Evolutionary conservation across 2,113 vertebrate genomes (phyloP).

Genomic region (Upupa epops): DNA sequence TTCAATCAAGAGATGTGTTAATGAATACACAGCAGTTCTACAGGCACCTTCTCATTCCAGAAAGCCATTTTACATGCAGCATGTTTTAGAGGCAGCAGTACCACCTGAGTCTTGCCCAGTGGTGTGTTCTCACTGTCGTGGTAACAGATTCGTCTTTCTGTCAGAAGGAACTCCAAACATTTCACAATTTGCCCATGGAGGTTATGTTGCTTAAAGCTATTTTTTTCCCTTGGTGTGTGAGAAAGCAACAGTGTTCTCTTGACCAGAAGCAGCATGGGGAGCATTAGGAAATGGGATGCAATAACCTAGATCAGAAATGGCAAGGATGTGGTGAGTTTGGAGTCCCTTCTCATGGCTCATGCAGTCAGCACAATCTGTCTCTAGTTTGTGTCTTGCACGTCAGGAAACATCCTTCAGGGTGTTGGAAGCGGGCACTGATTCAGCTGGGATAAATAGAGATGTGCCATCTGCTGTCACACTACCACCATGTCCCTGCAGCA

Average conservation of each 20-base stretch:
- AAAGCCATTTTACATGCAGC: background rate
- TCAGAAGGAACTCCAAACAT: background rate
- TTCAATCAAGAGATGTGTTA: background rate
- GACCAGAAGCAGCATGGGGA: background rate
- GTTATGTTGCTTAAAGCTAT: background rate
- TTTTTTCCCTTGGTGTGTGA: background rate
- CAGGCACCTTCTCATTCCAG: background rate
- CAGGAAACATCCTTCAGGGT: background rate
- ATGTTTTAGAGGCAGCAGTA: background rate
- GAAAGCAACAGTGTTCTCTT: background rate
- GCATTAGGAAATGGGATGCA: background rate
- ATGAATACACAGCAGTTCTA: background rate
- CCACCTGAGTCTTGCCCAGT: background rate
- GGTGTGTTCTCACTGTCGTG: background rate
- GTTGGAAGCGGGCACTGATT: background rate
- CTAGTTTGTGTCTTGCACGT: background rate
- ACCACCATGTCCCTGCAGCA: background rate
- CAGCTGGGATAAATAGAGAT: background rate
- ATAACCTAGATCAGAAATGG: background rate
- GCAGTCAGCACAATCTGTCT: background rate
- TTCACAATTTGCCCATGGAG: background rate
- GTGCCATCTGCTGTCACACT: background rate
- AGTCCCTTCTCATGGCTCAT: background rate
- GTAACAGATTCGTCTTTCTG: background rate
- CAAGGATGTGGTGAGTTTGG: background rate